A percentile compares a stretch with the other conserved stretches of the same genome.
These are phyloP conservation scores for Microplitis manilae DNA, from an alignment of 2,888 invertebrate genomes.

Conservation along the genomic window DNA sequence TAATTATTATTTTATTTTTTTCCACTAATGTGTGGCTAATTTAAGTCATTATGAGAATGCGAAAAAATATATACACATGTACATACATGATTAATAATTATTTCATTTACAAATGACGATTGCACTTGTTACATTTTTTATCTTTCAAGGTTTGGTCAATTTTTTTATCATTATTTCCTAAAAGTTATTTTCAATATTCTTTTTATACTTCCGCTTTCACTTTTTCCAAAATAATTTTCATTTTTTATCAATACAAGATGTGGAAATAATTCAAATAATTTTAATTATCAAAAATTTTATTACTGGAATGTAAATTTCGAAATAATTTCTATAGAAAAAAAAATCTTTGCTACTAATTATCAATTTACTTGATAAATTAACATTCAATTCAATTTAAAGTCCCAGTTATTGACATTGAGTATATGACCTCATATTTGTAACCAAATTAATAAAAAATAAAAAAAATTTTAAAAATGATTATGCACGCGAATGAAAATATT, in stretches of 20 bases:
- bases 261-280: neutral
- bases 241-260: neutral
- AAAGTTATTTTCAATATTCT: conserved; percentile 9
- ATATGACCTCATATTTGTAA: too few relatives aligned
- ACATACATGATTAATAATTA: conserved; percentile 34
- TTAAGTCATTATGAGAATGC: conserved; percentile 37
- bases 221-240: neutral
- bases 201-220: neutral
- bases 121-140: conserved; percentile 15
- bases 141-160: conserved; percentile 24
- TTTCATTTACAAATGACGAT: conserved; percentile 29
- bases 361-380: too few relatives aligned
- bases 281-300: neutral
- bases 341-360: too few relatives aligned
- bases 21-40: conserved; percentile 19
- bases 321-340: too few relatives aligned
- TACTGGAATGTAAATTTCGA: too few relatives aligned
- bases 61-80: conserved; percentile 39
- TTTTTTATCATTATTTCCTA: conserved; percentile 21
- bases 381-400: too few relatives aligned
- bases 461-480: neutral
- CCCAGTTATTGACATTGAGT: too few relatives aligned
- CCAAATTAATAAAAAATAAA: neutral
- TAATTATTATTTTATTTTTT: conserved; percentile 11
- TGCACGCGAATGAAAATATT: neutral